Evolutionary conservation across 2,113 vertebrate genomes (phyloP).

Genomic region (Agapornis roseicollis): DNA sequence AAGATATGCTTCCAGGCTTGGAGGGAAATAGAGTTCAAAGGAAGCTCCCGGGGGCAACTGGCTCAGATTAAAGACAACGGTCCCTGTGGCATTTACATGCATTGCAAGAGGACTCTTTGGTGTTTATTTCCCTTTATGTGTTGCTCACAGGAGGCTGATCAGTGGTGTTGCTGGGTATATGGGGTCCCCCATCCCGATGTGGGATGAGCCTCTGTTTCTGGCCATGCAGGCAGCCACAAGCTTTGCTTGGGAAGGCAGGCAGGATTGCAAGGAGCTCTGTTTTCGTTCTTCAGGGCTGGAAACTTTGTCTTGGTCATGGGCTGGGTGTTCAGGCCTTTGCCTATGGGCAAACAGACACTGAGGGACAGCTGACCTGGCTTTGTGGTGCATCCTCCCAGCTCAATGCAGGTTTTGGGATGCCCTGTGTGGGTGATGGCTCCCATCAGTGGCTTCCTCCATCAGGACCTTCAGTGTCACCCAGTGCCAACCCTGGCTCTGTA

Average conservation of each 20-base stretch:
- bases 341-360: fast-evolving
- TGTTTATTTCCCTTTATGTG: not conserved
- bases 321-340: not conserved
- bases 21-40: not conserved
- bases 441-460: not conserved
- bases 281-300: constrained; percentile 29
- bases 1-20: not conserved
- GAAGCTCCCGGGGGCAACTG: not conserved
- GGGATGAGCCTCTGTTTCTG: not conserved
- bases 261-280: constrained; percentile 4
- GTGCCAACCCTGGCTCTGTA: not conserved
- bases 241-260: not conserved
- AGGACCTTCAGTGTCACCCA: not conserved
- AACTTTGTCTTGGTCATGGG: not conserved
- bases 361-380: not conserved
- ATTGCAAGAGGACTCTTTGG: not conserved
- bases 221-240: not conserved
- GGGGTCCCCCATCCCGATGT: not conserved
- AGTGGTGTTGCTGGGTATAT: not conserved
- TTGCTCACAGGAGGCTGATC: constrained; percentile 9
- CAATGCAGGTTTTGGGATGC: not conserved
- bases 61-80: not conserved
- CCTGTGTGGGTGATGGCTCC: not conserved
- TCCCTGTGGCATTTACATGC: not conserved
- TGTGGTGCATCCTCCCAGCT: not conserved